These are phyloP conservation scores for Suillia variegata DNA, from an alignment of 2,888 invertebrate species.

Conservation along the genomic window DNA sequence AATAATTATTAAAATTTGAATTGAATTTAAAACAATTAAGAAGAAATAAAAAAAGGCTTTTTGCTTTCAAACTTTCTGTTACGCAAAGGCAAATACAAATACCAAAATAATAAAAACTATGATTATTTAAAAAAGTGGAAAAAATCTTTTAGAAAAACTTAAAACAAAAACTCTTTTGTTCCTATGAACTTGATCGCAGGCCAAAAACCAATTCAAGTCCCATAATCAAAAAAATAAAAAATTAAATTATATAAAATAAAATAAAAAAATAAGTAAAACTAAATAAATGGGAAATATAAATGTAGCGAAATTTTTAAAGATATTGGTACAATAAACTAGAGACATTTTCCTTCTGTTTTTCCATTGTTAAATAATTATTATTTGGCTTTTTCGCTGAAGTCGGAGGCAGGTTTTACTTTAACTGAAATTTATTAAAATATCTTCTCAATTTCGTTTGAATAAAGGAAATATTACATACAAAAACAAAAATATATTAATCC, in stretches of 20 bases:
- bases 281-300: too few relatives aligned
- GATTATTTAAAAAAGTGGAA: conserved; percentile 6
- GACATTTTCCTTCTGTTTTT: too few relatives aligned
- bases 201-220: conserved; percentile 24
- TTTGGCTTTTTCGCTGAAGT: too few relatives aligned
- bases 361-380: too few relatives aligned
- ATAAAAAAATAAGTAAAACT: conserved; percentile 2
- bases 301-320: too few relatives aligned
- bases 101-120: conserved; percentile 15
- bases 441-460: too few relatives aligned
- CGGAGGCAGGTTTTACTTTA: too few relatives aligned
- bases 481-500: background rate
- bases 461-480: too few relatives aligned
- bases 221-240: background rate
- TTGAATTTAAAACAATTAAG: conserved; percentile 43
- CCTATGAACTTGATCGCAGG: conserved; percentile 33
- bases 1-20: too few relatives aligned
- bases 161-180: conserved; percentile 38
- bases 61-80: conserved; percentile 23
- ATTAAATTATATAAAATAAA: background rate
- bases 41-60: conserved; percentile 20
- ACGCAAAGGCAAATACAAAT: conserved; percentile 4
- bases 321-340: too few relatives aligned
- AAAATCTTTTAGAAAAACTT: conserved; percentile 18
- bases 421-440: too few relatives aligned